A percentile compares a stretch with the other conserved stretches of the same genome.
These are phyloP conservation scores for Sternarchorhynchus goeldii DNA, from an alignment of 2,797 vertebrate genomes.

Conservation along the genomic window DNA sequence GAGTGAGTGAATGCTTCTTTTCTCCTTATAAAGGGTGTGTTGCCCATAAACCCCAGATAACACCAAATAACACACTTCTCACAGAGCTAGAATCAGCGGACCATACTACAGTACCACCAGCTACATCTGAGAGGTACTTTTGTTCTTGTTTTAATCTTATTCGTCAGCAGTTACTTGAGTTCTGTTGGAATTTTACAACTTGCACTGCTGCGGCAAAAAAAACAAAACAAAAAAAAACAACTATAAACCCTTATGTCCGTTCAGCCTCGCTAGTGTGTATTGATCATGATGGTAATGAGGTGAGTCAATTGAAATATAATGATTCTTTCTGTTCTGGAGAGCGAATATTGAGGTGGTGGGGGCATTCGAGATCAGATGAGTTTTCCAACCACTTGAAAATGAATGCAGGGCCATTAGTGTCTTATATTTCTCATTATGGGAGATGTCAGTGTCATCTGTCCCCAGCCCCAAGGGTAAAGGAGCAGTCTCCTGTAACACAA, in stretches of 20 bases:
- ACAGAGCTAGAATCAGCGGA: slow-evolving; percentile 1
- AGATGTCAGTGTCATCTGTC: slow-evolving; percentile 53
- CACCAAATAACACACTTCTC: slow-evolving; percentile 18
- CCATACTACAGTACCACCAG: slow-evolving; percentile 9
- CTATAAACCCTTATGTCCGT: background rate
- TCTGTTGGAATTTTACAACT: slow-evolving; percentile 25
- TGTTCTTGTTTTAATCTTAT: slow-evolving; percentile 28
- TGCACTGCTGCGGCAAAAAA: slow-evolving; percentile 16
- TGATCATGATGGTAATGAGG: slow-evolving; percentile 55
- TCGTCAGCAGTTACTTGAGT: background rate
- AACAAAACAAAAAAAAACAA: background rate
- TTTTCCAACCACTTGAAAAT: slow-evolving; percentile 40
- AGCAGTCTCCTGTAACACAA: slow-evolving; percentile 45
- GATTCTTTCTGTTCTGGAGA: slow-evolving; percentile 51
- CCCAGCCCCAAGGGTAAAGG: slow-evolving; percentile 43
- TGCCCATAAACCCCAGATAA: slow-evolving; percentile 28
- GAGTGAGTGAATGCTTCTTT: slow-evolving; percentile 27
- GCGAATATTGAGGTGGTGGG: slow-evolving; percentile 42
- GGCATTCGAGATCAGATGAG: slow-evolving; percentile 40
- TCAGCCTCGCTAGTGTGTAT: slow-evolving; percentile 47
- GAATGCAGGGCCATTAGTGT: slow-evolving; percentile 50
- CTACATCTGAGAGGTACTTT: background rate
- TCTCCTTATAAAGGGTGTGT: slow-evolving; percentile 25
- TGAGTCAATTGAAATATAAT: slow-evolving; percentile 56
- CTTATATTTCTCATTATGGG: slow-evolving; percentile 58